Evolutionary conservation across 2,888 invertebrate genomes (phyloP).

Genomic region (Theretra japonica): DNA sequence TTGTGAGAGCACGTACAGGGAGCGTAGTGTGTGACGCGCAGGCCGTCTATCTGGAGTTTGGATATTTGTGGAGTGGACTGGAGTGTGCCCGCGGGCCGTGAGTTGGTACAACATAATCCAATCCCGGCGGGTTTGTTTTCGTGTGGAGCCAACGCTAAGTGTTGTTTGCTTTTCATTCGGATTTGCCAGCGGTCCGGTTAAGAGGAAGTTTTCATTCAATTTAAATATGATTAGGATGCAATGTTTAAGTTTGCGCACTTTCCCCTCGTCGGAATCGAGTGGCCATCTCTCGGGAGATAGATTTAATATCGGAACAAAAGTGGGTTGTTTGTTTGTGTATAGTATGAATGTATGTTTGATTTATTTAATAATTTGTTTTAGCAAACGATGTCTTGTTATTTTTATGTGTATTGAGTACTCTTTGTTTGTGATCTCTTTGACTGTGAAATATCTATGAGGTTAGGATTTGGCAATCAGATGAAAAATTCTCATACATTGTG

Average conservation of each 20-base stretch:
- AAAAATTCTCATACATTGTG: too few relatives aligned
- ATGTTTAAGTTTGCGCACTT: constrained; percentile 17
- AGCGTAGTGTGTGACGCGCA: constrained; percentile 12
- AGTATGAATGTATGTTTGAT: neutral
- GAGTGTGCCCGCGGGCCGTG: constrained; percentile 5
- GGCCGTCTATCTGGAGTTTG: neutral
- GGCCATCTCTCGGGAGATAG: constrained; percentile 21
- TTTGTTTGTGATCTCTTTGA: too few relatives aligned
- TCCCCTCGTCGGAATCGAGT: constrained; percentile 1
- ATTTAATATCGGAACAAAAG: neutral
- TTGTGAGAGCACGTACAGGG: constrained; percentile 9
- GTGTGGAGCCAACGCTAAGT: constrained; percentile 45
- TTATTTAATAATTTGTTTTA: neutral
- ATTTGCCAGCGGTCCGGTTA: constrained; percentile 52
- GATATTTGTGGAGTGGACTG: neutral
- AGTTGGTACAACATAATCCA: constrained; percentile 28
- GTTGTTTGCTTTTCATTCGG: constrained; percentile 67
- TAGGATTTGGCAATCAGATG: too few relatives aligned
- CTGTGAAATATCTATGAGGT: too few relatives aligned
- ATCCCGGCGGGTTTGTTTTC: constrained; percentile 36
- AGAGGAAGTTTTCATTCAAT: constrained; percentile 38
- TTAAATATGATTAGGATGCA: constrained; percentile 30
- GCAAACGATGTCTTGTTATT: too few relatives aligned
- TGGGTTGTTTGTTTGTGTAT: neutral
- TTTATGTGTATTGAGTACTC: too few relatives aligned